Evolutionary conservation across 1,140 invertebrate species (phyloP).

Genomic region (Patella vulgata): DNA sequence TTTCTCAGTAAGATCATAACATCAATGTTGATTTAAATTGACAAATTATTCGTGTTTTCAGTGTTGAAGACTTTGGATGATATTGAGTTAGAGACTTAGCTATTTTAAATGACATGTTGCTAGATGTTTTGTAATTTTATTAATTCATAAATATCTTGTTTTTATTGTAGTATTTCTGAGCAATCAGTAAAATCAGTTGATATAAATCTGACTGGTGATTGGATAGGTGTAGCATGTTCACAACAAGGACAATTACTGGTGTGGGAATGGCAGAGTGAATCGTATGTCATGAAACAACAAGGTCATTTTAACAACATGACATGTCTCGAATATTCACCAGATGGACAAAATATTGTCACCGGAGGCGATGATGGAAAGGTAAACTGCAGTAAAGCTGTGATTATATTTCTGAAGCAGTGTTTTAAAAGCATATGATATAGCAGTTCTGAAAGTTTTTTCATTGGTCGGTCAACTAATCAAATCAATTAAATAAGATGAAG

Average conservation of each 20-base stretch:
- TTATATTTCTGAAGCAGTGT: not conserved
- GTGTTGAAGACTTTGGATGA: no score
- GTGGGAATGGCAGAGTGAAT: constrained; percentile 99
- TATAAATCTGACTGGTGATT: constrained; percentile 90
- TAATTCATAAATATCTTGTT: no score
- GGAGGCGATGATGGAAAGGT: constrained; percentile 95
- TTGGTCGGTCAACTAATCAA: not conserved
- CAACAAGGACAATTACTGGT: constrained; percentile 90
- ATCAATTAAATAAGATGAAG: no score
- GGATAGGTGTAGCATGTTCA: constrained; percentile 82
- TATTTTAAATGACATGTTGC: no score
- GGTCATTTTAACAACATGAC: constrained; percentile 89
- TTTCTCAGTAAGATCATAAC: no score
- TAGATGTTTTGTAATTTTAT: no score
- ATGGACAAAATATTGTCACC: constrained; percentile 89
- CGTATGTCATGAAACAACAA: constrained; percentile 97
- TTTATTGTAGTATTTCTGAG: constrained; percentile 67
- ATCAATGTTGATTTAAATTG: no score
- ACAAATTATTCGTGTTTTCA: no score
- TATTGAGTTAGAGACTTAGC: no score
- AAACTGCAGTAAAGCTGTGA: not conserved
- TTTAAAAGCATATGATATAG: not conserved
- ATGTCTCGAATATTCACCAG: constrained; percentile 88
- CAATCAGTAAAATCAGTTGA: constrained; percentile 82
- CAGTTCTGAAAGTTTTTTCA: not conserved